Evolutionary conservation across 1,140 invertebrate genomes (phyloP).

Genomic region (Penaeus chinensis): DNA sequence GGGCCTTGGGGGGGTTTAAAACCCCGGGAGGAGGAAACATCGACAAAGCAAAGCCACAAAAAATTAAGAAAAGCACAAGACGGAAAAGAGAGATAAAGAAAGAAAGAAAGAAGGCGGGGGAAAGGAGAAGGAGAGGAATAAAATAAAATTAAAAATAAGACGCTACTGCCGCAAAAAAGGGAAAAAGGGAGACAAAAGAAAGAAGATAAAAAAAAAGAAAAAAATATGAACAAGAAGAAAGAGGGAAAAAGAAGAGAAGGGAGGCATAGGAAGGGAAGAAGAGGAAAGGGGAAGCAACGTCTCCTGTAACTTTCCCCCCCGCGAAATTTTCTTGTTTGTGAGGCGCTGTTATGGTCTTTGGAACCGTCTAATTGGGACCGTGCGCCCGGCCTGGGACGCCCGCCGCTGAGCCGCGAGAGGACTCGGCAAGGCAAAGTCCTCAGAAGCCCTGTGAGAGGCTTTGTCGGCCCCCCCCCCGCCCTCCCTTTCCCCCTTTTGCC

Average conservation of each 20-base stretch:
- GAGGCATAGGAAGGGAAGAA: not conserved
- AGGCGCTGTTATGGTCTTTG: no score
- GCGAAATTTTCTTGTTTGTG: no score
- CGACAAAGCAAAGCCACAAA: not conserved
- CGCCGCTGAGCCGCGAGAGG: no score
- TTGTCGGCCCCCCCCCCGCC: not conserved
- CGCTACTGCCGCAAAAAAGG: not conserved
- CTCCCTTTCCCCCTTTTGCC: not conserved
- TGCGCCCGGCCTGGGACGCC: no score
- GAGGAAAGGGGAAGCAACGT: no score
- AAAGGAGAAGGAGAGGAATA: not conserved
- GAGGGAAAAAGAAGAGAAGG: not conserved
- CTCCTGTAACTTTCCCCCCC: no score
- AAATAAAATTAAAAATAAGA: not conserved
- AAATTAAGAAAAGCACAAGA: not conserved
- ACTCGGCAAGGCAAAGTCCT: no score
- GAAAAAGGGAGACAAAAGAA: not conserved
- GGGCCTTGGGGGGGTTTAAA: no score
- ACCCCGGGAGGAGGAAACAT: no score
- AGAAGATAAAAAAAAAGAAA: not conserved
- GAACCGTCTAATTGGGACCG: no score
- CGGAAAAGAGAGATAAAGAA: not conserved
- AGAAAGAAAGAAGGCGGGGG: not conserved
- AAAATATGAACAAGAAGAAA: not conserved
- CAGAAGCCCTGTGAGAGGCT: constrained; percentile 2